phyloP scores from a whole-genome alignment of 2,797 vertebrate genomes.

The Apogon hyalosoma region DNA sequence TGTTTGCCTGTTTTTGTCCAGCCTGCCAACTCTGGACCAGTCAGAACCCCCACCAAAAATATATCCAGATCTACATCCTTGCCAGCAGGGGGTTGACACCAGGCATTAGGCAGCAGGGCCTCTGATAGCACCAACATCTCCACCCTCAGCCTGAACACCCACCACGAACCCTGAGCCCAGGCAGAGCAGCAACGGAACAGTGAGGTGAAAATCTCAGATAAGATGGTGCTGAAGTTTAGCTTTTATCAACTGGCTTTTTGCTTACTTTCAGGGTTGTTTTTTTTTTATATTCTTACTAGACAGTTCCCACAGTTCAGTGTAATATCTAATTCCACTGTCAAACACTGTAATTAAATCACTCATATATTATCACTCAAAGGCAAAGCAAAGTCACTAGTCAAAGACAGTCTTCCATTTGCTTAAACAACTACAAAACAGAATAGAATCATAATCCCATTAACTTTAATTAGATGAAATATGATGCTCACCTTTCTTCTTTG shows the following conservation, averaged over 20 bases:
- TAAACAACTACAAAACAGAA: constrained; percentile 51
- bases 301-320: not conserved
- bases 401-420: constrained; percentile 17
- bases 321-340: constrained; percentile 9
- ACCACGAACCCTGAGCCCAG: constrained; percentile 34
- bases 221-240: constrained; percentile 15
- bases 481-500: constrained; percentile 72
- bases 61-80: constrained; percentile 76
- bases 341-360: constrained; percentile 9
- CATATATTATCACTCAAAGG: constrained; percentile 7
- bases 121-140: constrained; percentile 78
- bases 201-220: constrained; percentile 12
- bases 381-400: constrained; percentile 23
- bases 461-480: constrained; percentile 74
- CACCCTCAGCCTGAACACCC: constrained; percentile 47
- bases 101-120: constrained; percentile 73
- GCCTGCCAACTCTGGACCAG: constrained; percentile 61
- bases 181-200: constrained; percentile 13
- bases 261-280: not conserved
- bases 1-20: constrained; percentile 59
- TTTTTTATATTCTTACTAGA: not conserved
- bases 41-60: constrained; percentile 71
- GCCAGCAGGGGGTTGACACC: constrained; percentile 80
- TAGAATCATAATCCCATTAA: constrained; percentile 70
- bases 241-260: not conserved